A percentile compares a stretch with the other conserved stretches of the same genome.
phyloP scores from a whole-genome alignment of 2,888 invertebrate species.

The Meliscaeva auricollis region DNA sequence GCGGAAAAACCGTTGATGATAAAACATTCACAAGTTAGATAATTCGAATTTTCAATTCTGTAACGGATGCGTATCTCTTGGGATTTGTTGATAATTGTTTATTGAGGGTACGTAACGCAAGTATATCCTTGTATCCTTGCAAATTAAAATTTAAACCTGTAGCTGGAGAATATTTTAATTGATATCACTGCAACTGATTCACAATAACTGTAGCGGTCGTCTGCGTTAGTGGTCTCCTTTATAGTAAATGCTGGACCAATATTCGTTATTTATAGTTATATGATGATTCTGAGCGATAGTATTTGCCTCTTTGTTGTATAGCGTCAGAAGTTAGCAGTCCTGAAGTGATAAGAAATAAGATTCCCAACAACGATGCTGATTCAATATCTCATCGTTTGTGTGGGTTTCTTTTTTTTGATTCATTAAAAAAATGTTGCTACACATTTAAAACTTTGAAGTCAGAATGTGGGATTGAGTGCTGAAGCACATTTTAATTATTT shows the following conservation, averaged over 20 bases:
- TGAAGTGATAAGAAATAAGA: slow-evolving; percentile 18
- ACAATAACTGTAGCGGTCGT: slow-evolving; percentile 54
- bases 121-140: slow-evolving; percentile 14
- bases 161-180: slow-evolving; percentile 13
- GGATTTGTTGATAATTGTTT: neutral
- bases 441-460: neutral
- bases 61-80: slow-evolving; percentile 10
- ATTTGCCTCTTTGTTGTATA: neutral
- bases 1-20: slow-evolving; percentile 46
- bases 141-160: neutral
- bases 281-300: slow-evolving; percentile 1
- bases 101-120: neutral
- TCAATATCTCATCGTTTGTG: slow-evolving; percentile 10
- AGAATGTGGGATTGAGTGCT: neutral
- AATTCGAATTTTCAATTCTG: slow-evolving; percentile 3
- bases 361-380: slow-evolving; percentile 17
- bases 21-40: slow-evolving; percentile 32
- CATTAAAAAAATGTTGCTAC: neutral
- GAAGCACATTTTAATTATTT: slow-evolving; percentile 40
- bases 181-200: slow-evolving; percentile 53
- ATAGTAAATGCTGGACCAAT: slow-evolving; percentile 46
- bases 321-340: neutral
- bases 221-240: slow-evolving; percentile 45
- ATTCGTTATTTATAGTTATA: neutral
- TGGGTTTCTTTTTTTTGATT: neutral